Base-by-base conservation (phyloP, 2,113 vertebrate genomes). In the Nerophis lumbriciformis region DNA sequence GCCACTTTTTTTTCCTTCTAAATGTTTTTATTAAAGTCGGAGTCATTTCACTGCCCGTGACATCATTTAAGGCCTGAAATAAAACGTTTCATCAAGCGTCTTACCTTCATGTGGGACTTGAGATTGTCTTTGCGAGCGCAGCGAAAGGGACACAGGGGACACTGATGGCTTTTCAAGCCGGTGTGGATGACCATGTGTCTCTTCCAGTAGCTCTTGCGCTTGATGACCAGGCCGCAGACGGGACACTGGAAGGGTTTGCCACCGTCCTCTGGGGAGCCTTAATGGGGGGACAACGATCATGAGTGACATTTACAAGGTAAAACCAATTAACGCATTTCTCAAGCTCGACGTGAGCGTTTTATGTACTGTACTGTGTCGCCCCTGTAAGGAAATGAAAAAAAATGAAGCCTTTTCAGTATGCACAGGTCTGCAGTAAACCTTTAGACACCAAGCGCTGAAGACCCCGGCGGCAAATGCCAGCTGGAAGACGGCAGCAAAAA, bases 41-140 rank as follows among this genome's bases (percentile, higher is more conserved):
- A 28, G 28, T 28, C 28, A 28, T 28, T 28, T 28, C 28, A 28
- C 28, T 4, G 28, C 28, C 28, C 28, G 2, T 28, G 28, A 28
- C 4, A 4, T 28, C 28, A 28, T 28, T 28, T 28, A 28, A 28
- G 28, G 28, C 28, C 2, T 3, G 28, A 28, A 28, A 28, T 28
- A 9, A 45, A 45, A 45, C 12, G 42, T 45, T 45, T 45, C 1
- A 42, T 5, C 28, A 11, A n/a, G 14, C 1, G n/a, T 62, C 90
- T 93, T 90, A 99, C 97, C 97, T 99, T 99, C 97, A 99, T 99
- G 86, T 99, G 97, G 82, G 97, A 99, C 91, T 99, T 99, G 78
- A 99, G 95, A 97, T 99, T 99, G 94, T 99, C 97, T 95, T 99
- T 98, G 90, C 97, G 97, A 85, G 97, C 97, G 83, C 97, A 99